phyloP scores from a whole-genome alignment of 2,113 vertebrate genomes.

The Plotosus lineatus region DNA sequence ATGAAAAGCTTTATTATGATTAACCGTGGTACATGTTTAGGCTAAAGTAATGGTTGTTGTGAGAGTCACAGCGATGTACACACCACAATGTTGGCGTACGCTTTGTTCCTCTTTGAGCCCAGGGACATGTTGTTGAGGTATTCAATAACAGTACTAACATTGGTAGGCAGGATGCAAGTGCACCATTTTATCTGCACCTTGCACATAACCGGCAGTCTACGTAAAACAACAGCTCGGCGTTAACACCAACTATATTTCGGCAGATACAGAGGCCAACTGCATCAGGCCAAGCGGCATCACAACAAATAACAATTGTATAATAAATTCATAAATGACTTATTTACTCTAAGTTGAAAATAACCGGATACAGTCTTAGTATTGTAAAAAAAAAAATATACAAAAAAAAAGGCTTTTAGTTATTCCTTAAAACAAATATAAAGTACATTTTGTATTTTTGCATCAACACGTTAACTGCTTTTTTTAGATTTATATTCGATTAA shows the following conservation, averaged over 20 bases:
- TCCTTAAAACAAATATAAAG: not conserved
- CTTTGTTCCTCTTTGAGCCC: not conserved
- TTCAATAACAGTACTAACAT: slow-evolving; percentile 29
- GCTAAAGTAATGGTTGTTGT: not conserved
- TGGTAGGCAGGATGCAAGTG: slow-evolving; percentile 34
- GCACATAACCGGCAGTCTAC: slow-evolving; percentile 20
- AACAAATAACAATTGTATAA: not conserved
- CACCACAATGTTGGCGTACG: not conserved
- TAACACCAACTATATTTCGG: not conserved
- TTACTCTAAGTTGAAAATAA: too few species aligned
- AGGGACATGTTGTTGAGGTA: not conserved
- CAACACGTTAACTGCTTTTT: not conserved
- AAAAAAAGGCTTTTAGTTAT: not conserved
- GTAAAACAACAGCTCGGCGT: not conserved
- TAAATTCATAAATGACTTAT: not conserved
- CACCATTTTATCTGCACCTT: slow-evolving; percentile 25
- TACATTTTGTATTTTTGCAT: not conserved
- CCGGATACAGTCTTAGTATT: not conserved
- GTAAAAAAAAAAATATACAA: not conserved
- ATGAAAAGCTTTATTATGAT: not conserved
- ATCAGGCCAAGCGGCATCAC: not conserved
- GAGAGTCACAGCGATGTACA: not conserved
- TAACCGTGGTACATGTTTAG: not conserved
- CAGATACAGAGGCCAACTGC: not conserved
- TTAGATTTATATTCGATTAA: not conserved